Evolutionary conservation across 1,140 invertebrate genomes (phyloP), one percentile per base, ranked within the genome.

Genomic region (Rhagoletis pomonella): DNA sequence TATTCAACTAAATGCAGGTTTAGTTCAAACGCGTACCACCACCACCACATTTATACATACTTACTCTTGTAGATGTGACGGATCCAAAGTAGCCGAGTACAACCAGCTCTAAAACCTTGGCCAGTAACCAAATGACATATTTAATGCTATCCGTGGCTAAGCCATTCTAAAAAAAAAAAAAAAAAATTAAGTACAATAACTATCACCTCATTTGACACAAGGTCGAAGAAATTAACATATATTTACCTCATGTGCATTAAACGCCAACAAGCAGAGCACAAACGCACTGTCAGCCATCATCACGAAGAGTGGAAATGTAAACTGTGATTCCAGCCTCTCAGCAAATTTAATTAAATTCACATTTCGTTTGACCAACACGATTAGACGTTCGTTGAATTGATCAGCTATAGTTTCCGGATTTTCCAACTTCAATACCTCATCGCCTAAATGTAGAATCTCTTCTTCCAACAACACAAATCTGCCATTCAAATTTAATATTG

Each of bases 231-330:
- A n/a, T n/a, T n/a, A n/a, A n/a, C n/a, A n/a, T n/a, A n/a, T 9
- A 17, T 14, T 1, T 77, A 91, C 90, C 89, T 87, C 88, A 87
- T 90, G 89, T 1, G 89, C 89, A 87, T 91, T 91, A 6, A 91
- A 91, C 62, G 88, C 89, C 7, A 91, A 47, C 0, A 90, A 87
- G 69, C 91, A 91, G 2, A 91, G 19, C 2, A 90, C 39, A 3
- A 85, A 59, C 1, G 91, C 90, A 17, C 89, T 89, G 62, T 89
- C 88, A 14, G 89, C 89, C 39, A 91, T 91, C 89, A 90, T 89
- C 6, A 91, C 89, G 55, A 91, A 91, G 5, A 91, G 87, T 3
- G 89, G 88, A 5, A 89, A 87, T 0, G 89, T 91, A 67, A 91
- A 91, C 42, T 91, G 89, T 0, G 55, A 50, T 85, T 91, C 90